A percentile compares a stretch with the other conserved stretches of the same genome.
Conservation (phyloP, 2,888 invertebrate species). For the Panopea generosa region DNA sequence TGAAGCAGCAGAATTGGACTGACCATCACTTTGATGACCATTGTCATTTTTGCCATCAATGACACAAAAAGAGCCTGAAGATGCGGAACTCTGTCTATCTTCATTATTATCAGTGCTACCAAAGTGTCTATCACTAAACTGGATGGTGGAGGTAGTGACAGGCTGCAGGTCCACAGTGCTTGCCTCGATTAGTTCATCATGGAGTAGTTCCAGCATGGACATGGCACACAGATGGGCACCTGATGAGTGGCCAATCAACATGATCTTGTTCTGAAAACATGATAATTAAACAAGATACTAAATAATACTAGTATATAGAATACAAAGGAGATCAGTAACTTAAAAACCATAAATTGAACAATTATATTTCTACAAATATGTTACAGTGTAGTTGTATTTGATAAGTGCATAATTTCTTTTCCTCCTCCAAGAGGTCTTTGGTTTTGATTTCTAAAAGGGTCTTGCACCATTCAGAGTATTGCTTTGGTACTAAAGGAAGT, state of each 20-base stretch:
- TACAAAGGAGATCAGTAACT: too few species aligned
- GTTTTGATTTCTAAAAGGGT: too few species aligned
- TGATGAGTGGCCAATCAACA: slow-evolving; percentile 83
- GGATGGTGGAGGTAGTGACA: slow-evolving; percentile 14
- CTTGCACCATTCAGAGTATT: too few species aligned
- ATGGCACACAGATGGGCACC: slow-evolving; percentile 82
- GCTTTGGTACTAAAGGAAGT: too few species aligned
- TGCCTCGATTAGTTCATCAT: slow-evolving; percentile 65
- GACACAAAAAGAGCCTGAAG: slow-evolving; percentile 75
- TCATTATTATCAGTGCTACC: slow-evolving; percentile 58
- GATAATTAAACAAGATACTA: slow-evolving; percentile 7
- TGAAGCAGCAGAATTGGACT: slow-evolving; percentile 3
- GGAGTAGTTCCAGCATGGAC: slow-evolving; percentile 80
- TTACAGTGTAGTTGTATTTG: too few species aligned
- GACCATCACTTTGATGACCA: slow-evolving; percentile 32
- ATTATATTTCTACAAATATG: too few species aligned
- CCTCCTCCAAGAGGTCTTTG: too few species aligned
- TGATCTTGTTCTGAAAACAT: slow-evolving; percentile 77
- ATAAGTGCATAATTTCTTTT: too few species aligned
- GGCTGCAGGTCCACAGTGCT: slow-evolving; percentile 9
- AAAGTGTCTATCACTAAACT: slow-evolving; percentile 66
- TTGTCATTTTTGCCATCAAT: slow-evolving; percentile 70
- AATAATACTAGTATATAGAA: too few species aligned
- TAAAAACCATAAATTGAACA: too few species aligned
- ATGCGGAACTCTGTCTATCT: slow-evolving; percentile 57